phyloP scores from a whole-genome alignment of 2,797 vertebrate species.

The Halcyon smyrnensis region DNA sequence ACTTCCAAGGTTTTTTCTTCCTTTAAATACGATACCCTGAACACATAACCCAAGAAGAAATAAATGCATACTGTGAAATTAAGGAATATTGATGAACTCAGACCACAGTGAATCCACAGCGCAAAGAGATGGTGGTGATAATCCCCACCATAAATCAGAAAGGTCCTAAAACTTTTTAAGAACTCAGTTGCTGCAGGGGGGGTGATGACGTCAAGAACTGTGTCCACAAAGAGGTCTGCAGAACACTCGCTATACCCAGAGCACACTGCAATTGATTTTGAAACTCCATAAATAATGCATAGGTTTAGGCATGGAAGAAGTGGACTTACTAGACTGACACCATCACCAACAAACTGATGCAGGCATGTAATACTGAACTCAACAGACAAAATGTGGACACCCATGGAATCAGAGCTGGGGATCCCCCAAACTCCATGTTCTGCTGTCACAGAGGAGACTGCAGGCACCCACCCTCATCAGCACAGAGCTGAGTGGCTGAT shows the following conservation, averaged over 20 bases:
- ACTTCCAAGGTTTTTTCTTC: neutral
- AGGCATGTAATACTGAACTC: neutral
- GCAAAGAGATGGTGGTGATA: neutral
- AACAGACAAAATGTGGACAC: neutral
- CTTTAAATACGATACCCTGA: neutral
- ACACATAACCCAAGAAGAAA: neutral
- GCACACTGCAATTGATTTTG: neutral
- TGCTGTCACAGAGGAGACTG: neutral
- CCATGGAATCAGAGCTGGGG: rapidly evolving
- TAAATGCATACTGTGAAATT: neutral
- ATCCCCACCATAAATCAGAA: neutral
- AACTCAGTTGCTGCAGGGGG: neutral
- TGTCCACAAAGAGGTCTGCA: neutral
- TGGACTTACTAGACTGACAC: rapidly evolving
- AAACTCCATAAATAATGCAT: neutral
- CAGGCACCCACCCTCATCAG: neutral
- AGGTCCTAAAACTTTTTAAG: neutral
- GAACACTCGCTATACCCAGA: rapidly evolving
- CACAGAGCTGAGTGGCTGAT: neutral
- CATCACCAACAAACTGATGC: neutral
- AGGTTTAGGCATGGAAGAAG: neutral
- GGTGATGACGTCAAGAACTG: neutral
- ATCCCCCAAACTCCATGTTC: rapidly evolving
- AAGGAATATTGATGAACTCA: neutral
- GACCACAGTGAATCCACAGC: neutral